These are phyloP conservation scores for Symphodus melops DNA, from an alignment of 2,113 vertebrate species.

Conservation along the genomic window DNA sequence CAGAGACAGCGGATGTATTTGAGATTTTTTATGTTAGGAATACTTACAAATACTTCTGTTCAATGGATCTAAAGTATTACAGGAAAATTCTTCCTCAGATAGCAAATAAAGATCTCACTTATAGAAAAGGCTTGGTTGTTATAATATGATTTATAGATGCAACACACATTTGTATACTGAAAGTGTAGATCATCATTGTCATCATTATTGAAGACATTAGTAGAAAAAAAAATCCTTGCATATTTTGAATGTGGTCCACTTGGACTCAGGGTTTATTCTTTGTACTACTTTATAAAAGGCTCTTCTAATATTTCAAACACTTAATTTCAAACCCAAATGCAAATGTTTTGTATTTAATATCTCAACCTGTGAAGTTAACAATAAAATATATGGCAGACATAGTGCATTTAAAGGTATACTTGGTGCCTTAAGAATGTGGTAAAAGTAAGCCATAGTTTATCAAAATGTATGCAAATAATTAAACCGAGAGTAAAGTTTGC, in stretches of 20 bases:
- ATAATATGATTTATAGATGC: too few relatives aligned
- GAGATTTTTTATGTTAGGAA: background rate
- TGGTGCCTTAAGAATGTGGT: background rate
- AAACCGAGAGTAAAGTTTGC: background rate
- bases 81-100: background rate
- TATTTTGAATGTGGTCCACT: background rate
- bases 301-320: background rate
- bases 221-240: background rate
- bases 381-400: background rate
- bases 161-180: too few relatives aligned
- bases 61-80: background rate
- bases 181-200: too few relatives aligned
- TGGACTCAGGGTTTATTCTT: too few relatives aligned
- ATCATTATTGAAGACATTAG: too few relatives aligned
- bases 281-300: too few relatives aligned
- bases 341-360: background rate
- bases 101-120: too few relatives aligned
- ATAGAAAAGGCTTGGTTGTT: too few relatives aligned
- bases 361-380: background rate
- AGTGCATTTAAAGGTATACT: too few relatives aligned
- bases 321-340: background rate
- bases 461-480: background rate
- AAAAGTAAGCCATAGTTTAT: background rate
- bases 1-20: background rate
- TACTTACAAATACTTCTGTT: too few relatives aligned